Evolutionary conservation across 2,888 invertebrate genomes (phyloP), one percentile per base, ranked within the genome.

Genomic region (Agriotes lineatus): DNA sequence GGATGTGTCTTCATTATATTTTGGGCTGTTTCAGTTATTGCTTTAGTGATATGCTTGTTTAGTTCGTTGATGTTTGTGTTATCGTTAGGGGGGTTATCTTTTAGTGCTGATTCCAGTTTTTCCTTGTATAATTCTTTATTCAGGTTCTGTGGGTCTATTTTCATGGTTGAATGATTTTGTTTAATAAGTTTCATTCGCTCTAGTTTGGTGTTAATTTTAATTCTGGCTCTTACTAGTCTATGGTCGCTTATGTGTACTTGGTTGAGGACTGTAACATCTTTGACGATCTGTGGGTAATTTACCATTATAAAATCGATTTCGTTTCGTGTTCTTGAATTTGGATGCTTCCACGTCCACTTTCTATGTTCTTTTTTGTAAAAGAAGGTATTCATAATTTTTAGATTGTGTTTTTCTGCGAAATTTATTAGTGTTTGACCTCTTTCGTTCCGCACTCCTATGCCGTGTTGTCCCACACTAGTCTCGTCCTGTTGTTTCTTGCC

Each of bases 171-270:
- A 30, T 30, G 4, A 30, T 9, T 30, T 6, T 30, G 30, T 30
- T 30, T 6, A 30, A 37, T 12, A 37, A 37, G 37, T 9, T 37
- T 37, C 37, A 37, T 37, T 37, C 37, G 7, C n/a, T 37, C 37
- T 37, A 37, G n/a, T 37, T 37, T 37, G 37, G 37, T 37, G 37
- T 37, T 37, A 37, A 37, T 37, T 37, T 37, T 37, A 12, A 37
- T 37, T 37, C 37, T 37, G 37, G 37, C 37, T 10, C 37, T 37
- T 9, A 37, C 3, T 37, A 37, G n/a, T 37, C 37, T 37, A 12
- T 37, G 37, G 37, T 37, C 37, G 37, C 37, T 37, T 37, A 37
- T 37, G 37, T 37, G 37, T 37, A 37, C 37, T 37, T 37, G 37
- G 10, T 37, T 37, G n/a, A 37, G 7, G 6, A 37, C 37, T 37